These are phyloP conservation scores for Phaethornis superciliosus DNA, from an alignment of 2,113 vertebrate genomes.

Conservation along the genomic window DNA sequence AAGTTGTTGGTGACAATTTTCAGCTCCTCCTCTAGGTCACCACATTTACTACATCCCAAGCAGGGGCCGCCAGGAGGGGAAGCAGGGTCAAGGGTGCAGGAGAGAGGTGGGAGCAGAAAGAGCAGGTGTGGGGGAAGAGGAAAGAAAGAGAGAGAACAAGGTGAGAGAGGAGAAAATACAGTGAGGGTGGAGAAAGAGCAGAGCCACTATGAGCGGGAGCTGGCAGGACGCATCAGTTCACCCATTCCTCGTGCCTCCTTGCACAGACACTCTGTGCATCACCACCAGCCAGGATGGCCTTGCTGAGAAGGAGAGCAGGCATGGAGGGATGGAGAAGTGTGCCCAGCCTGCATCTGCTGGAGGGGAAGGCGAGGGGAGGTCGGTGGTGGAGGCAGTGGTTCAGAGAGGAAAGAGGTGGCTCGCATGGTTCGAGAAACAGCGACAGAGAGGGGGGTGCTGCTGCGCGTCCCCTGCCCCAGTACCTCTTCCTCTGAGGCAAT, in stretches of 20 bases:
- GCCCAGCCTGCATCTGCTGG: neutral
- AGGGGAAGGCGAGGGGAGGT: neutral
- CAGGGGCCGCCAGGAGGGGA: neutral
- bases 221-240: neutral
- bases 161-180: slow-evolving; percentile 53
- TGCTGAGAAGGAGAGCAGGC: neutral
- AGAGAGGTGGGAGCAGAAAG: slow-evolving; percentile 2
- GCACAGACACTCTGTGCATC: neutral
- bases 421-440: neutral
- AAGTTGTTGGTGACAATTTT: slow-evolving; percentile 99
- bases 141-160: slow-evolving; percentile 30
- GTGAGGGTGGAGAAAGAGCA: slow-evolving; percentile 51
- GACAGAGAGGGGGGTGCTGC: slow-evolving; percentile 40
- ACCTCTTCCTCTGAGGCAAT: slow-evolving; percentile 98
- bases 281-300: neutral
- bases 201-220: neutral
- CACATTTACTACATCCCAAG: slow-evolving; percentile 90
- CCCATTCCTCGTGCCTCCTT: neutral
- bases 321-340: neutral
- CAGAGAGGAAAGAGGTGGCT: slow-evolving; percentile 47
- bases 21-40: slow-evolving; percentile 98
- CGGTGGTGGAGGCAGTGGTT: neutral
- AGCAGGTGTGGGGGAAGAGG: neutral
- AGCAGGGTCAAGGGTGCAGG: slow-evolving; percentile 8
- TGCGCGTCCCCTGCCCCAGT: slow-evolving; percentile 71